Percentiles rank a stretch among this genome's conserved stretches.
Evolutionary conservation across 2,888 invertebrate species (phyloP).

Genomic region (Actias luna): DNA sequence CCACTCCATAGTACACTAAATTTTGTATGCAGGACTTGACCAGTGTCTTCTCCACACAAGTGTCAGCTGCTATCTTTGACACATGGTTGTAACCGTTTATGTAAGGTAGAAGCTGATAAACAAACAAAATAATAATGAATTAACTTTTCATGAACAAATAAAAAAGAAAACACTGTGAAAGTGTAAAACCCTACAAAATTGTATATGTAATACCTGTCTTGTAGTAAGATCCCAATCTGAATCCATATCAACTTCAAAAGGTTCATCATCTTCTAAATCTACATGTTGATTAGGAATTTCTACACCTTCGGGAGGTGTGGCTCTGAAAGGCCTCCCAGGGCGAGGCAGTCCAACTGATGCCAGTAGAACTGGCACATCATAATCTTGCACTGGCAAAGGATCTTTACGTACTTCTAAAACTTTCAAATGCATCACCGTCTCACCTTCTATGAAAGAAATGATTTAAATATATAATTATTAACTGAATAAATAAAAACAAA

Average conservation of each 20-base stretch:
- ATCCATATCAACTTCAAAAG: slow-evolving; percentile 62
- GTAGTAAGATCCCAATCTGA: slow-evolving; percentile 97
- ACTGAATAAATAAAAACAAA: background rate
- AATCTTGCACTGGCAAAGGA: slow-evolving; percentile 90
- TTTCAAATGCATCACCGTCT: slow-evolving; percentile 94
- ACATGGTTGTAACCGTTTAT: slow-evolving; percentile 97
- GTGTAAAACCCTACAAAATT: background rate
- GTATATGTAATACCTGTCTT: slow-evolving; percentile 85
- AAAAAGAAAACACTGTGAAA: background rate
- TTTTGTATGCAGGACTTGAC: slow-evolving; percentile 98
- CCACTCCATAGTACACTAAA: slow-evolving; percentile 89
- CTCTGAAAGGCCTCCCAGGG: slow-evolving; percentile 59
- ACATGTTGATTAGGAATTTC: slow-evolving; percentile 55
- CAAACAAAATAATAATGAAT: background rate
- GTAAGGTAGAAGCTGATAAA: slow-evolving; percentile 87
- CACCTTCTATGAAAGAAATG: slow-evolving; percentile 83
- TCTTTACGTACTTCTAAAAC: slow-evolving; percentile 91
- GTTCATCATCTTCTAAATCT: slow-evolving; percentile 83
- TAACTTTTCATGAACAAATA: background rate
- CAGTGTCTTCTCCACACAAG: slow-evolving; percentile 95
- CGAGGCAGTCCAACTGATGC: slow-evolving; percentile 69
- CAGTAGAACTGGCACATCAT: slow-evolving; percentile 94
- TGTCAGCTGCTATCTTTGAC: slow-evolving; percentile 92
- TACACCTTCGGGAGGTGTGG: slow-evolving; percentile 40
- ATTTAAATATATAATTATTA: background rate